A percentile compares a stretch with the other conserved stretches of the same genome.
These are phyloP conservation scores for Hecatera dysodea DNA, from an alignment of 2,888 invertebrate species.

Conservation along the genomic window DNA sequence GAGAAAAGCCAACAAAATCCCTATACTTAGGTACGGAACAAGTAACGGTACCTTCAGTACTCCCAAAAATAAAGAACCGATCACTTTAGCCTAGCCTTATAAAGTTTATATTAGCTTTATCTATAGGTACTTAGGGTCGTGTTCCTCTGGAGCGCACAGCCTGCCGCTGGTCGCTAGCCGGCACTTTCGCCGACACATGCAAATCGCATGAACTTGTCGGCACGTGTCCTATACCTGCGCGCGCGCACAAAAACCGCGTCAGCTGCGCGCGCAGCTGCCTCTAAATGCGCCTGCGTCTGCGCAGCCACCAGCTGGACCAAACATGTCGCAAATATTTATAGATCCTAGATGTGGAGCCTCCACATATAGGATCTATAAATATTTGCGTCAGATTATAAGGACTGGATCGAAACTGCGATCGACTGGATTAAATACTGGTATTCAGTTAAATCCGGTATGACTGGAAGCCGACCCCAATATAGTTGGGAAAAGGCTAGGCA, in stretches of 20 bases:
- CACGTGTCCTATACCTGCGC: slow-evolving; percentile 71
- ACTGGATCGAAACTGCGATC: too few species aligned
- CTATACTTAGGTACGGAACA: neutral
- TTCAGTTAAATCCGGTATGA: too few species aligned
- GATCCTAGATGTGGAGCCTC: slow-evolving; percentile 56
- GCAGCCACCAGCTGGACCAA: slow-evolving; percentile 66
- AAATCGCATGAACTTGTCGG: slow-evolving; percentile 67
- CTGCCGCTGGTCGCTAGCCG: slow-evolving; percentile 26
- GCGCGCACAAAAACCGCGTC: slow-evolving; percentile 60
- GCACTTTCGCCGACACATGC: slow-evolving; percentile 65
- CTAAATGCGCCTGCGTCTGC: slow-evolving; percentile 60
- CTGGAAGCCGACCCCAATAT: too few species aligned
- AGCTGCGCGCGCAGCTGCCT: slow-evolving; percentile 71
- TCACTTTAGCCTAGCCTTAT: neutral
- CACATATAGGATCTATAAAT: too few species aligned
- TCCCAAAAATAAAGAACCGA: neutral
- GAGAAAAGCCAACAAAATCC: neutral
- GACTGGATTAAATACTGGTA: too few species aligned
- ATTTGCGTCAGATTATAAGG: too few species aligned
- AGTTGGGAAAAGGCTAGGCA: too few species aligned
- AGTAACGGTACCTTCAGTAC: neutral
- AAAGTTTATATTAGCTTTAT: neutral
- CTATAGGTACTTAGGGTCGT: neutral
- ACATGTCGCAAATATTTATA: slow-evolving; percentile 63
- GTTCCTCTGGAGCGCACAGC: neutral